Conservation (phyloP, 2,888 invertebrate genomes). For the Automeris io region DNA sequence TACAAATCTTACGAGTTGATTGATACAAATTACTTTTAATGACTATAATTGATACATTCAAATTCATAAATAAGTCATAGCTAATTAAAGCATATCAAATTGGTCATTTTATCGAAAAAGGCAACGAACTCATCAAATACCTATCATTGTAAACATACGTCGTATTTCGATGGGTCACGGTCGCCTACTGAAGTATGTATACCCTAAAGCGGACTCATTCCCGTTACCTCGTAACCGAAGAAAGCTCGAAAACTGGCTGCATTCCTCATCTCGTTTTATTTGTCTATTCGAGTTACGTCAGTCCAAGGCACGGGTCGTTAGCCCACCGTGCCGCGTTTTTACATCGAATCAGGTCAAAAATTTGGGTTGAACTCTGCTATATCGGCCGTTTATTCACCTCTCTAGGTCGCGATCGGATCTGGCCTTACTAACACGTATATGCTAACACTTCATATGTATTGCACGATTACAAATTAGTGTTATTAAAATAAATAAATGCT, state of each 20-base stretch:
- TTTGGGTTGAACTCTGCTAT: constrained; percentile 61
- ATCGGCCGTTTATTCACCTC: constrained; percentile 67
- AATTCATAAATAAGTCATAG: background rate
- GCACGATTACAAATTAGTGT: too few species aligned
- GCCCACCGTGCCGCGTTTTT: constrained; percentile 48
- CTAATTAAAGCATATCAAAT: background rate
- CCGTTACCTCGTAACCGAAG: constrained; percentile 31
- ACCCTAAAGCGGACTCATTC: constrained; percentile 19
- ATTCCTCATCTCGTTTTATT: constrained; percentile 53
- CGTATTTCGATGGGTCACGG: constrained; percentile 22
- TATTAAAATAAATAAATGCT: too few species aligned
- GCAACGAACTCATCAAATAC: constrained; percentile 5
- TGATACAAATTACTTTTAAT: too few species aligned
- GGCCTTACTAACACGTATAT: constrained; percentile 6
- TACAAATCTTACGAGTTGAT: too few species aligned
- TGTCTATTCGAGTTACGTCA: constrained; percentile 54
- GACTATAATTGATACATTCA: background rate
- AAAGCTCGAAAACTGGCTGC: constrained; percentile 43
- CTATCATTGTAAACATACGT: constrained; percentile 2
- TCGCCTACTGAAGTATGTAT: constrained; percentile 16
- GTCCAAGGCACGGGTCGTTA: constrained; percentile 42
- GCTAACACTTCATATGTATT: background rate
- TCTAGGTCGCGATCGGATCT: constrained; percentile 52
- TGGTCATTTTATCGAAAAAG: background rate
- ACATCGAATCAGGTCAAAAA: constrained; percentile 65